phyloP scores from a whole-genome alignment of 2,888 invertebrate species.

The Periphyllus acericola region DNA sequence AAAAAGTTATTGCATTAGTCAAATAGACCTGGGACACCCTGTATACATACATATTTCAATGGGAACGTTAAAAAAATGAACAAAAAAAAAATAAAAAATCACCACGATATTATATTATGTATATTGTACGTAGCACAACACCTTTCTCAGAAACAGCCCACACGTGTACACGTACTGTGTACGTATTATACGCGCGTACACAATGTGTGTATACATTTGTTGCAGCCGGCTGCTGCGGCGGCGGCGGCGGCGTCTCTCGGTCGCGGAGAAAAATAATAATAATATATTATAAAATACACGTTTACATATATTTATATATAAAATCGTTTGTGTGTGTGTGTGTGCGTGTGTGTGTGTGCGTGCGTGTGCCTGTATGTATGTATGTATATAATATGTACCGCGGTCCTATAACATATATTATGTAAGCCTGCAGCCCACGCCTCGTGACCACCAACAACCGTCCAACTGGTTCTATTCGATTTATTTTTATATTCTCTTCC shows the following conservation, averaged over 20 bases:
- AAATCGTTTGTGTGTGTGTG: neutral
- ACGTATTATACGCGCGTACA: neutral
- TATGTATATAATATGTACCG: neutral
- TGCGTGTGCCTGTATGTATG: neutral
- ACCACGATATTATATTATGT: neutral
- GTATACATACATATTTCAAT: too few relatives aligned
- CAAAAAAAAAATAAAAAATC: neutral
- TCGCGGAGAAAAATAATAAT: constrained; percentile 16
- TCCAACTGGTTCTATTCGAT: constrained; percentile 50
- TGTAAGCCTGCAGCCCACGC: constrained; percentile 50
- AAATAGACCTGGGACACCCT: too few relatives aligned
- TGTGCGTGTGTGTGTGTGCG: neutral
- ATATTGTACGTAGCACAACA: neutral
- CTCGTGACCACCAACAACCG: constrained; percentile 48
- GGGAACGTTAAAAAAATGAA: neutral
- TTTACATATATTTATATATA: neutral
- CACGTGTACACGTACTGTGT: neutral
- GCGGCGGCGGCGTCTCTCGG: constrained; percentile 5
- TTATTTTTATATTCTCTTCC: neutral
- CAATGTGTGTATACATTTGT: neutral
- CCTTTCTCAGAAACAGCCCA: constrained; percentile 18
- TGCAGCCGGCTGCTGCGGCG: constrained; percentile 16
- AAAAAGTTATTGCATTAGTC: too few relatives aligned
- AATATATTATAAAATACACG: constrained; percentile 12
- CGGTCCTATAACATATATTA: neutral